These are phyloP conservation scores for Agelas oroides DNA, from an alignment of 37 sponge, comb jelly and placozoan species.

Conservation along the genomic window DNA sequence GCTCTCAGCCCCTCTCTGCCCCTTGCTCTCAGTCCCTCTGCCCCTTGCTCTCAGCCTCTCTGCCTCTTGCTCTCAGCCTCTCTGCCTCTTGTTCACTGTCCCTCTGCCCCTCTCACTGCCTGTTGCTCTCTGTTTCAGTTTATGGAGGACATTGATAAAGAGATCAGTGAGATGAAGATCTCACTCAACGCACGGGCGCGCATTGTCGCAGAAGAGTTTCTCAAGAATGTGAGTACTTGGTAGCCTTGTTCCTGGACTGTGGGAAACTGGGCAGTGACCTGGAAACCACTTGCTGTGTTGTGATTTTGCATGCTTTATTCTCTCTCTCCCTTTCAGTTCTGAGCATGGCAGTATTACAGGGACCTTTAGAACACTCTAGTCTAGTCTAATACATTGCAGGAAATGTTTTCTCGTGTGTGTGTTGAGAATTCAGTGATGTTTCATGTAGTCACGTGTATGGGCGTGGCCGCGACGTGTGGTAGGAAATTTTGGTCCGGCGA, in stretches of 20 bases:
- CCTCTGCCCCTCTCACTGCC: too few species aligned
- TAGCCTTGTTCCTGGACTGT: too few species aligned
- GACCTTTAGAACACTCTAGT: background rate
- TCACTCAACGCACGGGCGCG: conserved; percentile 96
- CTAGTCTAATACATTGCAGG: too few species aligned
- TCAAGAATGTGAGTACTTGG: conserved; percentile 86
- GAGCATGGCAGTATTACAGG: background rate
- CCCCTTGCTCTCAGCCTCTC: conserved; percentile 26
- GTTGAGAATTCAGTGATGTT: too few species aligned
- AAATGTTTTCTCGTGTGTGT: too few species aligned
- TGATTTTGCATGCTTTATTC: background rate
- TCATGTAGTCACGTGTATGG: too few species aligned
- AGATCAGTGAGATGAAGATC: conserved; percentile 99
- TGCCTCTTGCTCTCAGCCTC: conserved; percentile 20
- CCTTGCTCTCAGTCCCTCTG: too few species aligned
- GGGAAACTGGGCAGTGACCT: too few species aligned
- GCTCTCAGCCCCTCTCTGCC: too few species aligned
- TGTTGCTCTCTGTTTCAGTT: conserved; percentile 83
- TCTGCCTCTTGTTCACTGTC: background rate
- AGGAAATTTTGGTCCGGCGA: too few species aligned
- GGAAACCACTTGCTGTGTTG: background rate
- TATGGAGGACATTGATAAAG: conserved; percentile 99
- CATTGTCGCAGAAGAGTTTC: conserved; percentile 95
- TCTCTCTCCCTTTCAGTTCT: conserved; percentile 52
- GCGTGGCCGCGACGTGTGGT: too few species aligned